Evolutionary conservation across 2,797 vertebrate genomes (phyloP).

Genomic region (Sebastes jordani): DNA sequence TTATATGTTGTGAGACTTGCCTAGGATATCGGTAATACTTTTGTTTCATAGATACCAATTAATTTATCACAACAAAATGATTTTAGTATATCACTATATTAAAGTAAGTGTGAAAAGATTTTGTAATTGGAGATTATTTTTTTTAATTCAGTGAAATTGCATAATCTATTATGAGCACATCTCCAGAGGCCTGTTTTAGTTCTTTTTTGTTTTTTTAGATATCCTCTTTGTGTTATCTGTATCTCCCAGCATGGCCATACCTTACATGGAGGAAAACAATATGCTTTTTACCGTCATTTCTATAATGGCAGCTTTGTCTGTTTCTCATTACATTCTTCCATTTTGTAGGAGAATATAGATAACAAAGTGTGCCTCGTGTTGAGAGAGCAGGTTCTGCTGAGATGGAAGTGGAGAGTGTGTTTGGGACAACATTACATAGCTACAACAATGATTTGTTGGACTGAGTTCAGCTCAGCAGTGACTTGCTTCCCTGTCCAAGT

Average conservation of each 20-base stretch:
- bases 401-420: not conserved
- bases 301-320: not conserved
- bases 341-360: not conserved
- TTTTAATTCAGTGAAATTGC: not conserved
- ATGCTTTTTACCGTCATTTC: not conserved
- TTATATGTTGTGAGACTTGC: too few relatives aligned
- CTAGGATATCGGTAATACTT: too few relatives aligned
- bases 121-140: not conserved
- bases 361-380: not conserved
- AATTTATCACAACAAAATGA: not conserved
- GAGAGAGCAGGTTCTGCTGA: not conserved
- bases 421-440: not conserved
- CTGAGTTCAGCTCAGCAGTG: constrained; percentile 7
- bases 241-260: not conserved
- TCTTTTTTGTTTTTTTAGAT: not conserved
- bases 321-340: not conserved
- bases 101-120: not conserved
- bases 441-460: constrained; percentile 7
- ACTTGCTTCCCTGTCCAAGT: constrained; percentile 23
- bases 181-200: not conserved
- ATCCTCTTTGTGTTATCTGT: not conserved
- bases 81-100: not conserved
- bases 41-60: not conserved
- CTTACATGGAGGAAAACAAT: not conserved
- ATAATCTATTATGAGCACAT: not conserved